Conservation (phyloP, 2,888 invertebrate genomes). For the Lasiommata megera region DNA sequence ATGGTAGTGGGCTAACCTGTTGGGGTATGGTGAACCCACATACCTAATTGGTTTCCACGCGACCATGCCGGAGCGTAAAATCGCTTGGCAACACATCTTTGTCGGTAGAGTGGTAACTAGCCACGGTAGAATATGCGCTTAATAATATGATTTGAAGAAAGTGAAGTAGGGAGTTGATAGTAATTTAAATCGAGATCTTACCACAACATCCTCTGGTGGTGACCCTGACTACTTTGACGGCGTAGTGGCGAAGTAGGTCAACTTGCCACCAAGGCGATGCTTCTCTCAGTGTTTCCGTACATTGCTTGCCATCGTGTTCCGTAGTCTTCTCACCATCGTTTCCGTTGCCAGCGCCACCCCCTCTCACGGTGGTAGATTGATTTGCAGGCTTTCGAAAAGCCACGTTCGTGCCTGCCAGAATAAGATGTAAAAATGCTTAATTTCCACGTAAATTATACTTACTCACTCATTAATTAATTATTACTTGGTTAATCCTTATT, state of each 20-base stretch:
- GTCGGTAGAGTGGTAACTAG: too few species aligned
- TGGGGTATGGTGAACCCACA: too few species aligned
- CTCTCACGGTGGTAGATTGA: constrained; percentile 93
- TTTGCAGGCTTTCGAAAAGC: constrained; percentile 93
- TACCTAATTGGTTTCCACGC: too few species aligned
- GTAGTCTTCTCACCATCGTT: constrained; percentile 93
- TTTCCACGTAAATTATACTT: neutral
- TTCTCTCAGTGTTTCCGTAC: constrained; percentile 94
- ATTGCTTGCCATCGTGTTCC: constrained; percentile 92
- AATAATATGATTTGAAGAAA: too few species aligned
- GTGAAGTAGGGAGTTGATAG: too few species aligned
- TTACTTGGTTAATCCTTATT: too few species aligned
- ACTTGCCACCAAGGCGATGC: constrained; percentile 97
- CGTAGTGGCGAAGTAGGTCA: constrained; percentile 90
- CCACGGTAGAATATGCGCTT: too few species aligned
- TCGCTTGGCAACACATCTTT: too few species aligned
- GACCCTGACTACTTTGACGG: constrained; percentile 91
- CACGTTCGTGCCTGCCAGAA: constrained; percentile 88
- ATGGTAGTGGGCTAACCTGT: too few species aligned
- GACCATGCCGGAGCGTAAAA: too few species aligned
- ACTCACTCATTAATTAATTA: too few species aligned
- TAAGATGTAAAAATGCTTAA: neutral
- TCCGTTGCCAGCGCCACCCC: constrained; percentile 90
- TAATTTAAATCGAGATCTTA: constrained; percentile 49
- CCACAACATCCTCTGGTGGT: constrained; percentile 92